A percentile compares a stretch with the other conserved stretches of the same genome.
phyloP scores from a whole-genome alignment of 1,140 invertebrate genomes.

The Periplaneta americana region DNA sequence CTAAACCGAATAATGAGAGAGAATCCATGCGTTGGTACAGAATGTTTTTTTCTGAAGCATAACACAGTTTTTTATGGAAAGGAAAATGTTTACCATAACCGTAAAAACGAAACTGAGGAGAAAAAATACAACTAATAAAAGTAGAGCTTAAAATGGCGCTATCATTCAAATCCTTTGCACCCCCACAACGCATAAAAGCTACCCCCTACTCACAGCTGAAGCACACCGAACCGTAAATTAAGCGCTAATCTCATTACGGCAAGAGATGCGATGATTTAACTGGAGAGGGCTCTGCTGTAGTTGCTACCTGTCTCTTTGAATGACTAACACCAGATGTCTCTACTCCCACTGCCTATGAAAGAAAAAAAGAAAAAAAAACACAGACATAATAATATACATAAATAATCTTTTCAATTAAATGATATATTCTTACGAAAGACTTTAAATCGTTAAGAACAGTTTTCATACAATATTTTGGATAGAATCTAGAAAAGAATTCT shows the following conservation, averaged over 20 bases:
- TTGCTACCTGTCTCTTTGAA: neutral
- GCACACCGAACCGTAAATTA: neutral
- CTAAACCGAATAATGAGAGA: too few relatives aligned
- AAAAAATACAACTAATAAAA: neutral
- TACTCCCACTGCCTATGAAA: neutral
- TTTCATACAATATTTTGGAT: too few relatives aligned
- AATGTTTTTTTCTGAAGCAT: neutral
- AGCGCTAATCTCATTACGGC: neutral
- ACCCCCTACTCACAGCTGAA: neutral
- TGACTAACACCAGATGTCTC: neutral
- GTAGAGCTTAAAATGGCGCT: neutral
- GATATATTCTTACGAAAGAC: too few relatives aligned
- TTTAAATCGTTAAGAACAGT: too few relatives aligned
- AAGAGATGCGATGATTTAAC: neutral
- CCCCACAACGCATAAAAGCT: neutral
- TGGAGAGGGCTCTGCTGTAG: neutral
- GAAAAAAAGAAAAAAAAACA: too few relatives aligned
- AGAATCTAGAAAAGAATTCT: too few relatives aligned
- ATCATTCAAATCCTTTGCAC: neutral
- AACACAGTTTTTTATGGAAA: neutral
- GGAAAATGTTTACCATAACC: neutral
- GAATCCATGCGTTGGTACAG: too few relatives aligned
- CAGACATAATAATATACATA: too few relatives aligned
- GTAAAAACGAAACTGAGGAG: neutral
- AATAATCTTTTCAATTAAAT: too few relatives aligned